Base-by-base conservation (phyloP, 2,113 vertebrate genomes). In the Pyrgilauda ruficollis region DNA sequence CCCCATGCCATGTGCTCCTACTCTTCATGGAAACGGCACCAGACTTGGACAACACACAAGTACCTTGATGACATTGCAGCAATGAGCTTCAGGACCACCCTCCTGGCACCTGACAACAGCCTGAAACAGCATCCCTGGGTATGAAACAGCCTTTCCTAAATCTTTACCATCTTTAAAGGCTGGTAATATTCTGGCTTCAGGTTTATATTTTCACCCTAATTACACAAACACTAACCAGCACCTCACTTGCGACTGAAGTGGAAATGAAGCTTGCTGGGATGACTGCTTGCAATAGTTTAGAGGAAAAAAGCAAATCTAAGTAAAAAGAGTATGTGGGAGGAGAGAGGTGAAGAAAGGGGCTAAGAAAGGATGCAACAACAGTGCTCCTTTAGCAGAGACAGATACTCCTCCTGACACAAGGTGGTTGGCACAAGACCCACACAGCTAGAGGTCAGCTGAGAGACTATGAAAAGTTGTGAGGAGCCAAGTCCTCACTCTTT, bases 341-440 rank as follows among this genome's bases (percentile, higher is more conserved):
- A 82, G 21, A 37, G 23, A 84, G 46, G 27, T 22, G 28, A 58
- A 49, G 10, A 86, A 73, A 75, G 18, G 16, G 15, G 23, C 18
- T 61, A 49, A 56, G 44, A 80, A 89, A 69, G 31, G 47, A n/a
- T 31, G 11, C 3, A 4, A 28, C 9, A 41, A 27, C 6, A 53
- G 22, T 7, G 10, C 15, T 74, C 37, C 16, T 76, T 58, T 15
- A 44, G 27, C 3, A 17, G 26, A 66, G 13, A 7, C 3, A 49
- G 30, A 63, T 47, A 16, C 43, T 68, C 27, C 47, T 72, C 46
- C 37, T 43, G 21, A 58, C 0, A 1, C 1, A 4, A 21, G n/a
- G 27, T 43, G 1, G 2, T 22, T 3, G 2, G 50, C 23, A 56
- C 0, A 2, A 66, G 30, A 27, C 11, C n/a, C 0, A 2, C 52